A percentile compares a stretch with the other conserved stretches of the same genome.
Conservation (phyloP, 2,888 invertebrate genomes). For the Acanthosepion lycidas region DNA sequence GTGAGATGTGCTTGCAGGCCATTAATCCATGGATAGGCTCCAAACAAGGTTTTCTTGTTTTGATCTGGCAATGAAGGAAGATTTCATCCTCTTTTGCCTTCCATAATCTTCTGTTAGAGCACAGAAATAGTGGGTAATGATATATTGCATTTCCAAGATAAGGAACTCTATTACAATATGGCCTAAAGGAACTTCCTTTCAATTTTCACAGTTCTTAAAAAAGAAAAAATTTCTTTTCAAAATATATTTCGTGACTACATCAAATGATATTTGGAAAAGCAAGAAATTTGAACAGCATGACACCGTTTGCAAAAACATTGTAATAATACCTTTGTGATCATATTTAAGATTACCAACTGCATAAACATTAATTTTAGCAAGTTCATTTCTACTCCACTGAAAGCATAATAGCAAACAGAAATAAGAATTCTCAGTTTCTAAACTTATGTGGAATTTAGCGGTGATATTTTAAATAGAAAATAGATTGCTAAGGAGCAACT, state of each 20-base stretch:
- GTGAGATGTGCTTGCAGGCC: no score
- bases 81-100: neutral
- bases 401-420: neutral
- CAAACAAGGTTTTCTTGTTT: neutral
- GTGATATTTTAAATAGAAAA: neutral
- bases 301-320: neutral
- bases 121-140: neutral
- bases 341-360: neutral
- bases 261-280: neutral
- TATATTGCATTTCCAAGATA: neutral
- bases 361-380: neutral
- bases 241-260: neutral
- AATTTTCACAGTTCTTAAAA: neutral
- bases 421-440: neutral
- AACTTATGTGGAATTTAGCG: neutral
- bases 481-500: neutral
- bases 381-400: neutral
- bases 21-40: no score
- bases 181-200: slow-evolving; percentile 5
- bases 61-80: neutral
- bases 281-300: slow-evolving; percentile 4
- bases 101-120: neutral
- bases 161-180: neutral
- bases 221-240: neutral
- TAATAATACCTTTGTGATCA: neutral